Evolutionary conservation across 1,140 invertebrate species (phyloP).

Genomic region (Cydia splendana): DNA sequence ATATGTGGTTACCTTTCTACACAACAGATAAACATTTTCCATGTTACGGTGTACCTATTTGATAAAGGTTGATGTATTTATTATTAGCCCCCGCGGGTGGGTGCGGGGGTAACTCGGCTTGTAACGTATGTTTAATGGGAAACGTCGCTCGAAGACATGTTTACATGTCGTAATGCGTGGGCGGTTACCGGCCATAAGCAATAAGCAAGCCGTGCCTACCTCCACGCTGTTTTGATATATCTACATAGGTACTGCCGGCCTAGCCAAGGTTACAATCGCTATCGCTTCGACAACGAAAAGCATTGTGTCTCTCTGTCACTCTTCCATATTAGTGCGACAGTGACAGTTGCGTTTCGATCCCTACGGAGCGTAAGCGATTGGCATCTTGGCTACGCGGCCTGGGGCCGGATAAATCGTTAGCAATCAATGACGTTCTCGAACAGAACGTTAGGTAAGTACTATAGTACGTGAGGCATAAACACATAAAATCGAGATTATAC

Average conservation of each 20-base stretch:
- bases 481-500: not conserved
- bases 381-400: too few species aligned
- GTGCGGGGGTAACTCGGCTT: not conserved
- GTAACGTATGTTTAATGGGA: conserved; percentile 22
- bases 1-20: not conserved
- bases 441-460: not conserved
- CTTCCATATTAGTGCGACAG: too few species aligned
- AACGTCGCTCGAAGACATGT: conserved; percentile 7
- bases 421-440: not conserved
- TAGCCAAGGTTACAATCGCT: too few species aligned
- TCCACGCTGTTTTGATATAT: not conserved
- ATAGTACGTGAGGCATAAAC: not conserved
- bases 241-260: too few species aligned
- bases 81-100: not conserved
- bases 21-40: not conserved
- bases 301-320: too few species aligned
- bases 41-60: not conserved
- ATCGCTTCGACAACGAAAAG: too few species aligned
- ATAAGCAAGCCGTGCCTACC: not conserved
- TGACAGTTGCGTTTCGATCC: too few species aligned
- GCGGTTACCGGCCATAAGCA: not conserved
- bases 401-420: not conserved
- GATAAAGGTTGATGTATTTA: conserved; percentile 12
- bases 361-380: too few species aligned
- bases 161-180: not conserved